Conservation (phyloP, 2,797 vertebrate genomes). For the Sebastes taczanowskii region DNA sequence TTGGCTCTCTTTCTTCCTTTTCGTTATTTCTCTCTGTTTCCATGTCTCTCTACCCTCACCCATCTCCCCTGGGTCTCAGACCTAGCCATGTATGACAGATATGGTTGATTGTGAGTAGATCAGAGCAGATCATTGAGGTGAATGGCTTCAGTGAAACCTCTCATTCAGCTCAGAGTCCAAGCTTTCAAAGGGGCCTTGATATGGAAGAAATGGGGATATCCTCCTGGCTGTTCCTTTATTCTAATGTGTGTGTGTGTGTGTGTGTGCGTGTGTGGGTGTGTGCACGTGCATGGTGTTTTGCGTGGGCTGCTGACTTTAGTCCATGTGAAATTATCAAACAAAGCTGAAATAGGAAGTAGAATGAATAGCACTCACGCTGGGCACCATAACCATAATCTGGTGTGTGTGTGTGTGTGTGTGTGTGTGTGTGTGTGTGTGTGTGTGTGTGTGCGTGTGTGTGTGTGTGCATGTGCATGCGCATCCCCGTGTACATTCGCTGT, state of each 20-base stretch:
- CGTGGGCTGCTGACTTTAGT: constrained; percentile 69
- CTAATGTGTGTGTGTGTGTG: constrained; percentile 48
- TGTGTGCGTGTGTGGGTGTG: constrained; percentile 44
- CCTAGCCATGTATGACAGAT: constrained; percentile 75
- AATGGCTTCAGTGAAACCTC: constrained; percentile 67
- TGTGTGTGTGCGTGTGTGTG: neutral
- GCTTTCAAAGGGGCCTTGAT: constrained; percentile 66
- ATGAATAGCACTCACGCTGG: constrained; percentile 72
- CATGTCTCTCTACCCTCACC: neutral
- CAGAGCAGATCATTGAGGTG: constrained; percentile 72
- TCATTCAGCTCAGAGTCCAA: constrained; percentile 61
- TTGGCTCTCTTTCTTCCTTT: neutral
- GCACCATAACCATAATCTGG: constrained; percentile 68
- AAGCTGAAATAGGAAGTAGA: constrained; percentile 76
- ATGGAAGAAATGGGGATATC: constrained; percentile 75
- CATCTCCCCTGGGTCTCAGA: constrained; percentile 19
- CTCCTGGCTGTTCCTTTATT: constrained; percentile 69
- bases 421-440: constrained; percentile 11
- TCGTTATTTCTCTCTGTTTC: neutral
- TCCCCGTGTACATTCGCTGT: constrained; percentile 1
- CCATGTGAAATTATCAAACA: constrained; percentile 77
- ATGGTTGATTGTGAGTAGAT: constrained; percentile 70
- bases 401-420: constrained; percentile 11
- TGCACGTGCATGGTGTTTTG: constrained; percentile 50
- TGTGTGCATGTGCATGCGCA: constrained; percentile 31